Evolutionary conservation across 2,888 invertebrate genomes (phyloP), one percentile per base, ranked within the genome.

Genomic region (Chrysolina haemoptera): DNA sequence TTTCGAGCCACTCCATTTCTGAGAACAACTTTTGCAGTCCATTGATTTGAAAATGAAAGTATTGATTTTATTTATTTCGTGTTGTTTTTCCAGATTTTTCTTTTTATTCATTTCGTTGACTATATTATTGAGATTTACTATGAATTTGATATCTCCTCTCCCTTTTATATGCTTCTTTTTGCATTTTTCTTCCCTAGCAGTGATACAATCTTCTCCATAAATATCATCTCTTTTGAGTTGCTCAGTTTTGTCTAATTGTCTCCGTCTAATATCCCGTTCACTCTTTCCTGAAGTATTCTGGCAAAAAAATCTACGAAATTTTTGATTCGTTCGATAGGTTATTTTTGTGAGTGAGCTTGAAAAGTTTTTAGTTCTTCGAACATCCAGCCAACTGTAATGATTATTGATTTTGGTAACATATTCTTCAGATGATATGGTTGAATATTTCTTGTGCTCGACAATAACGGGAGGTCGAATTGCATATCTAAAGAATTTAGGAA

Each of bases 41-140:
- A 41, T 18, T 3, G 72, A 69, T 40, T 76, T 76, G 18, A 71
- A 69, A 20, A 71, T 67, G 43, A 74, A 76, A 27, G 53, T 76
- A 46, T 59, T 71, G 11, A 76, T 68, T 68, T 76, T 76, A 46
- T 76, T 76, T 12, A 68, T 43, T 35, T 66, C 76, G 20, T 76
- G 75, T 9, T 43, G 14, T 20, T 64, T 68, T 1, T 62, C 41
- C 11, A 67, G 9, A 48, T 50, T 55, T 40, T 68, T 62, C 20
- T 75, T 68, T 40, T 64, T 73, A 35, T 41, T 72, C 12, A 70
- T 43, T 20, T 70, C 64, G n/a, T 64, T 63, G 12, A 75, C 22
- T 1, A 67, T 48, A 12, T 70, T 55, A 63, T 70, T 75, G 16
- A 75, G 50, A 59, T 70, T 73, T 0, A 73, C 63, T 10, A 63